phyloP scores from a whole-genome alignment of 2,888 invertebrate species.

The Drosophila siamana region DNA sequence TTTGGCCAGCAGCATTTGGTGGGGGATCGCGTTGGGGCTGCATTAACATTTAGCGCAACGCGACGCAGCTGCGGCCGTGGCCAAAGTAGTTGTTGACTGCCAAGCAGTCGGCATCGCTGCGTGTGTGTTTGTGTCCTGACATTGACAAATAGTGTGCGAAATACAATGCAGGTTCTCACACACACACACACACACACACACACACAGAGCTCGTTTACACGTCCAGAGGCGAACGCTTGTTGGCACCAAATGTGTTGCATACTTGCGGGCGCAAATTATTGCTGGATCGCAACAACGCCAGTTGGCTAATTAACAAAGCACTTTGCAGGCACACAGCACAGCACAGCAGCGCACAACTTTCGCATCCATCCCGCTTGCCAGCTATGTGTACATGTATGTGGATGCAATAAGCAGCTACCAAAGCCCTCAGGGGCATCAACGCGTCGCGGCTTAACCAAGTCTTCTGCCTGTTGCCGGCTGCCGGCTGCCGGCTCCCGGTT shows the following conservation, averaged over 20 bases:
- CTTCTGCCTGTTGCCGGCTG: constrained; percentile 36
- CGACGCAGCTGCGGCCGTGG: constrained; percentile 43
- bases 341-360: constrained; percentile 18
- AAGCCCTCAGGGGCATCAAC: constrained; percentile 20
- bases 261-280: constrained; percentile 77
- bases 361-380: too few relatives aligned
- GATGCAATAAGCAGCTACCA: constrained; percentile 31
- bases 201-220: constrained; percentile 2
- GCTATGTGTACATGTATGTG: too few relatives aligned
- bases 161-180: constrained; percentile 60
- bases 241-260: constrained; percentile 73
- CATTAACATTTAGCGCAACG: constrained; percentile 61
- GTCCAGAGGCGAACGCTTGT: constrained; percentile 28
- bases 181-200: constrained; percentile 20
- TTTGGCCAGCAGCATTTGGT: constrained; percentile 11
- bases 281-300: constrained; percentile 63
- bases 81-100: constrained; percentile 54
- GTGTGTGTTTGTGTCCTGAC: constrained; percentile 46
- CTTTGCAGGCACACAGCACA: constrained; percentile 60
- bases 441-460: constrained; percentile 37
- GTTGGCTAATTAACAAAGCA: constrained; percentile 81
- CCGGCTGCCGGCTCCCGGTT: constrained; percentile 24
- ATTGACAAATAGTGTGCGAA: constrained; percentile 78
- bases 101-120: constrained; percentile 21
- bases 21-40: constrained; percentile 29